Conservation (phyloP, 2,888 invertebrate species). For the Cryptosula pallasiana region DNA sequence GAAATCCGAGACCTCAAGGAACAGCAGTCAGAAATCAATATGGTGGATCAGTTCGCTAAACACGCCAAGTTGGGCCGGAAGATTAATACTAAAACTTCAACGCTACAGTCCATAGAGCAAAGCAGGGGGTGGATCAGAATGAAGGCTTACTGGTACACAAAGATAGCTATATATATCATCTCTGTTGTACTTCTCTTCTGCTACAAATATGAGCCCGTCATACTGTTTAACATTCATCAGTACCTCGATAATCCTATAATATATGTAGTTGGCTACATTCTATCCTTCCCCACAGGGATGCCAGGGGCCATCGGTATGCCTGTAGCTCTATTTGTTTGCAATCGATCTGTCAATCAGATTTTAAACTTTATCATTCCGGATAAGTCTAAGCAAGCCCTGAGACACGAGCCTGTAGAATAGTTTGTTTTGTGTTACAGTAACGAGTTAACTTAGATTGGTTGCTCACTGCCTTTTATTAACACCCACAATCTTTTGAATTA, state of each 20-base stretch:
- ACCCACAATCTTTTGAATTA: too few species aligned
- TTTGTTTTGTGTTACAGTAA: too few species aligned
- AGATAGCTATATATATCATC: not conserved
- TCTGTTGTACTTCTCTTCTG: not conserved
- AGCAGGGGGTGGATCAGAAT: not conserved
- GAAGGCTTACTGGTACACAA: slow-evolving; percentile 6
- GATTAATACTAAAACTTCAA: not conserved
- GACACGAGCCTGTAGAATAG: slow-evolving; percentile 11
- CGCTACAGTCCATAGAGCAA: not conserved
- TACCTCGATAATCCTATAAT: slow-evolving; percentile 6
- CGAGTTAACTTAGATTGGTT: too few species aligned
- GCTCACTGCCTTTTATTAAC: too few species aligned
- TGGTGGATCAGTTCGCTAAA: slow-evolving; percentile 19
- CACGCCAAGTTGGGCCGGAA: slow-evolving; percentile 1
- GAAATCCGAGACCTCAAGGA: slow-evolving; percentile 8
- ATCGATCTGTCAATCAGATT: slow-evolving; percentile 4
- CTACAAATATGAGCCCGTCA: slow-evolving; percentile 8
- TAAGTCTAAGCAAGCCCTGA: slow-evolving; percentile 1
- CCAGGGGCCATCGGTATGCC: slow-evolving; percentile 22
- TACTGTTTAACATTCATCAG: not conserved
- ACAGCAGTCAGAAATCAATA: slow-evolving; percentile 3
- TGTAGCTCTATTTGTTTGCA: slow-evolving; percentile 16
- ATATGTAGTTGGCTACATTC: not conserved
- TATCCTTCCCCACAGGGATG: slow-evolving; percentile 4
- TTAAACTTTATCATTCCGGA: not conserved